Evolutionary conservation across 2,113 vertebrate species (phyloP).

Genomic region (Xiphophorus maculatus): DNA sequence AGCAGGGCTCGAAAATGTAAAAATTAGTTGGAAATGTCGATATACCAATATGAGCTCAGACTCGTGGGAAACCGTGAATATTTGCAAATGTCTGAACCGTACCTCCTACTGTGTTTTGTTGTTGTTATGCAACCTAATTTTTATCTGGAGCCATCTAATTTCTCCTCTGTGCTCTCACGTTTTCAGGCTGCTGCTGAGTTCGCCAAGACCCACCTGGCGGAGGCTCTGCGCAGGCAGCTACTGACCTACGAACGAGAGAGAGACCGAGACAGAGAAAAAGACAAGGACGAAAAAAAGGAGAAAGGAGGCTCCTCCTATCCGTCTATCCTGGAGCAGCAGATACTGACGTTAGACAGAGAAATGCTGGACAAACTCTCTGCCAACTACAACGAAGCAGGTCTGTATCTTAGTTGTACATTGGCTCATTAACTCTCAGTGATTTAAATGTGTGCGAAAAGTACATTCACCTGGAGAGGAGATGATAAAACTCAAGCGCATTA

Average conservation of each 20-base stretch:
- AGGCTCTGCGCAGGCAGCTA: slow-evolving; percentile 91
- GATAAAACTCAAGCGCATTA: slow-evolving; percentile 9
- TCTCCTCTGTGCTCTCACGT: slow-evolving; percentile 28
- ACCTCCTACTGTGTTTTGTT: background rate
- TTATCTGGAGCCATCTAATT: slow-evolving; percentile 21
- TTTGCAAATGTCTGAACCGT: background rate
- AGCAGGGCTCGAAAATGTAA: background rate
- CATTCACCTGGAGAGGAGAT: background rate
- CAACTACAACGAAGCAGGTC: slow-evolving; percentile 96
- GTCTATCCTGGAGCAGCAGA: slow-evolving; percentile 94
- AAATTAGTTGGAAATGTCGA: background rate
- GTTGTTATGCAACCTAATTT: background rate
- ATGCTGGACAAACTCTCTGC: slow-evolving; percentile 93
- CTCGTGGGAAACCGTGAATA: background rate
- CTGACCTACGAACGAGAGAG: slow-evolving; percentile 93
- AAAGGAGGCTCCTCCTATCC: slow-evolving; percentile 87
- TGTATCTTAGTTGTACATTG: slow-evolving; percentile 3
- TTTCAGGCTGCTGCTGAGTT: slow-evolving; percentile 93
- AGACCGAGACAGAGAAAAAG: slow-evolving; percentile 83
- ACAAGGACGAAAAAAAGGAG: slow-evolving; percentile 87
- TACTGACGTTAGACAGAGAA: slow-evolving; percentile 90
- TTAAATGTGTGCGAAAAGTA: background rate
- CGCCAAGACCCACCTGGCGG: slow-evolving; percentile 90
- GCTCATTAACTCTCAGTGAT: background rate
- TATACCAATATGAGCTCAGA: background rate